Base-by-base conservation (phyloP, 2,888 invertebrate genomes). In the Megastigmus dorsalis region DNA sequence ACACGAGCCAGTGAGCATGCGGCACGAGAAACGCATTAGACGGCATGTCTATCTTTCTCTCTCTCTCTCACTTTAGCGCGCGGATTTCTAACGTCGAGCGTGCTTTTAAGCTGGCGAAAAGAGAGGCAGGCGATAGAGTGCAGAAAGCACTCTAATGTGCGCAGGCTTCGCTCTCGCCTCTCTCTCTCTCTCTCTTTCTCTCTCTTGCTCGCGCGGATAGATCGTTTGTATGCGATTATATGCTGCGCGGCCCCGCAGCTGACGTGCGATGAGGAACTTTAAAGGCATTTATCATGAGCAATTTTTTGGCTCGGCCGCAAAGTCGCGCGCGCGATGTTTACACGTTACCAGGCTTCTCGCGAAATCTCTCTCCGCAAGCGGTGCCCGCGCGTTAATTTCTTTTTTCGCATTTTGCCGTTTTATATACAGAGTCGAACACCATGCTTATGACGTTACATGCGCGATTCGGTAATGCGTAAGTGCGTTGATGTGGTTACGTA, bases 11-110 rank as follows among this genome's bases (percentile, higher is more conserved):
- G 41, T 18, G 60, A 43, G 28, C 43, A 43, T 13, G 28, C 15
- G 15, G 18, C 3, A n/a, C 20, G 80, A 81, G 80, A 82, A 80
- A 79, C 76, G 81, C 82, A 82, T 83, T 82, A 81, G 79, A 79
- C 69, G n/a, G n/a, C n/a, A n/a, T n/a, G n/a, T n/a, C n/a, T n/a
- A n/a, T n/a, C n/a, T n/a, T n/a, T n/a, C n/a, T n/a, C n/a, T n/a
- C n/a, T n/a, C n/a, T n/a, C n/a, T n/a, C n/a, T n/a, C n/a, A n/a
- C n/a, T n/a, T n/a, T n/a, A n/a, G n/a, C n/a, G 78, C 74, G 33
- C 38, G 20, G n/a, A n/a, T n/a, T 41, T 67, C 36, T 43, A 55
- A 36, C 33, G 50, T 13, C 4, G 20, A 0, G 18, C 18, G 30
- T 20, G 48, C 60, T 50, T 69, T 59, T 43, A 28, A 50, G 50